Evolutionary conservation across 2,888 invertebrate species (phyloP), one percentile per base, ranked within the genome.

Genomic region (Calliphora vomitoria): DNA sequence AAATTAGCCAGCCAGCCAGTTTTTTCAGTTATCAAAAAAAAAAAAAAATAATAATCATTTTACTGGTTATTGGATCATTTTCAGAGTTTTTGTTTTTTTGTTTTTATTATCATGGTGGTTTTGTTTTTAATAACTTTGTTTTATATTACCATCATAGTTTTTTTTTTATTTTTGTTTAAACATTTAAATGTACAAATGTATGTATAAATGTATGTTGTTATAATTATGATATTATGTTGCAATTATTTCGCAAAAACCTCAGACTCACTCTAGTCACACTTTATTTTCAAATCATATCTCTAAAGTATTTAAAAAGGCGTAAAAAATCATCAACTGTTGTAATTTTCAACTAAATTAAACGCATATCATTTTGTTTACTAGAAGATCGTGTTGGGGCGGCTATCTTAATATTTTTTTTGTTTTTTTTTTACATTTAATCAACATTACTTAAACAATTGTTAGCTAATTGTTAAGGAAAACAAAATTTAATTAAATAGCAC

Each of bases 181-280:
- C 18, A 41, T 82, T 80, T 60, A 60, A 35, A 10, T 64, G 55
- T 66, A n/a, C 53, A 31, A n/a, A n/a, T n/a, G n/a, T 31, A 44
- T 10, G 10, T 13, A 47, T 60, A 53, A n/a, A 18, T 18, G 55
- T 58, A 31, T 58, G 58, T 62, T 74, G 79, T 86, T 75, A 69
- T 79, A 79, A 79, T 82, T 86, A 82, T 74, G 72, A 76, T 55
- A 74, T 82, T 75, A 44, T 83, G 79, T 86, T 75, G 82, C 86
- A 86, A 86, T 83, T 71, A 71, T 86, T 86, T 86, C 71, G 79
- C 86, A 83, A 81, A 47, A 72, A 38, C 20, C 11, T 2, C 25
- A 80, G 58, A 8, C 41, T 13, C 44, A 53, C 62, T 18, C 13
- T 13, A 47, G 10, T 50, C 20, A 4, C 31, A 60, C 13, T 53